Base-by-base conservation (phyloP, 2,113 vertebrate species). In the Delphinus delphis region DNA sequence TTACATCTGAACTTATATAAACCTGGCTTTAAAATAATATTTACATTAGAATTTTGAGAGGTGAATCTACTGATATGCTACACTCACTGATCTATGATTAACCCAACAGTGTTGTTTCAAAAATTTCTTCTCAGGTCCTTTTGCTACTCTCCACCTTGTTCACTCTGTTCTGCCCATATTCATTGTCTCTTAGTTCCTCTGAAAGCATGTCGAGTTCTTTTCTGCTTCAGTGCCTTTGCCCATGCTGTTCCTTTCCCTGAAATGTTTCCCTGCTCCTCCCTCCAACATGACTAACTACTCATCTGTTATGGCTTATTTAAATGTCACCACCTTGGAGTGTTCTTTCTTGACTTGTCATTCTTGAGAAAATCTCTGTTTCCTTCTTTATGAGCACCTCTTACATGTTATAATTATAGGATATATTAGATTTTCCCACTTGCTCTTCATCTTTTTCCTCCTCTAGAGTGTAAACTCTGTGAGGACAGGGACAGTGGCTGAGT, bases 31-130 rank as follows among this genome's bases (percentile, higher is more conserved):
- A 94, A 87, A 90, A 47, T 60, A 83, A 38, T 82, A 90, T 31
- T 83, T 95, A 95, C 77, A 65, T 81, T 71, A n/a, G 85, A 85
- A 88, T 81, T 96, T 95, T 94, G 85, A 95, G 67, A 82, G 83
- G 65, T 80, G 62, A 85, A n/a, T 95, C 26, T 82, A 1, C 14
- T 81, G 12, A 73, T 93, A 55, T 6, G 53, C 60, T 89, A 3
- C 3, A 33, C 31, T 88, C 67, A 58, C 60, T 88, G 36, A 84
- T n/a, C 36, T 90, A 3, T 80, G 79, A 73, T 74, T 95, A 79
- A 65, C 55, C 60, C 63, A 89, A 6, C 36, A 82, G 4, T 44
- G 18, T 83, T 90, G 58, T 36, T 84, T 97, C 55, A 76, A 11
- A 96, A 94, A 68, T 90, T 58, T 90, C 0, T 74, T 11, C 77